Evolutionary conservation across 2,113 vertebrate genomes (phyloP).

Genomic region (Macquaria australasica): DNA sequence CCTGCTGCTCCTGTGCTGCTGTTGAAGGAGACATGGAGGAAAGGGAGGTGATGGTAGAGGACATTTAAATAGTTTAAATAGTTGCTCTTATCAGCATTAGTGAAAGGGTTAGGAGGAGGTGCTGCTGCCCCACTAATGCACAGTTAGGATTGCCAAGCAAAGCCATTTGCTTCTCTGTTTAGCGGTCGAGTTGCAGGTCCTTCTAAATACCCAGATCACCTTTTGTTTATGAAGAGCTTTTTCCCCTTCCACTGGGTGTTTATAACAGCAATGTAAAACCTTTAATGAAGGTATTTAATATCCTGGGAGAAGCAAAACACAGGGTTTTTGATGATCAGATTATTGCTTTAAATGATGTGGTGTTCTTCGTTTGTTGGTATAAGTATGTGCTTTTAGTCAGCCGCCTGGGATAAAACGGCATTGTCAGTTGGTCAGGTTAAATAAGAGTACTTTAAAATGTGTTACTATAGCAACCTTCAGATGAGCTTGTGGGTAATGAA

Average conservation of each 20-base stretch:
- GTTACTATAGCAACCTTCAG: constrained; percentile 66
- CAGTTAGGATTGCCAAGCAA: background rate
- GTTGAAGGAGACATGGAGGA: background rate
- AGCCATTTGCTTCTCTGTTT: background rate
- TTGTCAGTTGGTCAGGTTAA: constrained; percentile 35
- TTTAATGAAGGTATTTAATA: constrained; percentile 32
- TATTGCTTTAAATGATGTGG: constrained; percentile 2
- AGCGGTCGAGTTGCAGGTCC: constrained; percentile 2
- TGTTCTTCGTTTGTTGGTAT: constrained; percentile 14
- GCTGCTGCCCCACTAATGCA: constrained; percentile 16
- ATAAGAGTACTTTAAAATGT: constrained; percentile 30
- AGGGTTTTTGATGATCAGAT: background rate
- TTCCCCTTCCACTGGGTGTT: background rate
- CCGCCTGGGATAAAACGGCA: constrained; percentile 32
- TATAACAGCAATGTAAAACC: constrained; percentile 16
- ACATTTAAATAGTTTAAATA: constrained; percentile 19
- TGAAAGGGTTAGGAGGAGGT: background rate
- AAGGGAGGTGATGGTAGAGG: background rate
- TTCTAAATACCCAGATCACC: constrained; percentile 29
- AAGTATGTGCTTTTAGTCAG: constrained; percentile 22
- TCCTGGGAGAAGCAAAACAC: constrained; percentile 30
- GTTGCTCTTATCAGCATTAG: background rate
- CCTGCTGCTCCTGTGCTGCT: background rate
- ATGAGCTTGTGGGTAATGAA: constrained; percentile 63
- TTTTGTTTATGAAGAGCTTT: constrained; percentile 33